Conservation (phyloP, 2,888 invertebrate genomes). For the Epinotia bilunana region DNA sequence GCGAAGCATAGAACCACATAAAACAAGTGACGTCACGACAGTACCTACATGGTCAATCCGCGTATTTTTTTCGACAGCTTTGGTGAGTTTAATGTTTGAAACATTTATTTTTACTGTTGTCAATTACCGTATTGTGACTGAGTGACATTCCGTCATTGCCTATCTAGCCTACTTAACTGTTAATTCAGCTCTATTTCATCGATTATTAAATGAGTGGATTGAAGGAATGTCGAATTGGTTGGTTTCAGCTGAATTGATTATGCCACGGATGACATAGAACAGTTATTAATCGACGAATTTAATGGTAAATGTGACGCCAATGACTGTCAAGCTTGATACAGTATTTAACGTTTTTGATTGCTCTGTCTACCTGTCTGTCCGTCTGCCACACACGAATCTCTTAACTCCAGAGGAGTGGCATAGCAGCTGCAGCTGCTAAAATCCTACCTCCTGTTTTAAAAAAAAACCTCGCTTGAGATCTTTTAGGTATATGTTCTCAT, state of each 20-base stretch:
- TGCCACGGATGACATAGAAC: constrained; percentile 2
- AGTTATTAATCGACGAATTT: constrained; percentile 21
- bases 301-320: background rate
- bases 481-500: background rate
- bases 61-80: no score
- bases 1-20: no score
- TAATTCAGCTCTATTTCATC: background rate
- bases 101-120: no score
- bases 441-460: no score
- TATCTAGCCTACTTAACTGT: constrained; percentile 3
- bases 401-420: background rate
- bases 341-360: background rate
- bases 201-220: constrained; percentile 6
- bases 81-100: no score
- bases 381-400: background rate
- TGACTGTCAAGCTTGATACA: background rate
- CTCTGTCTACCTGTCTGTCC: background rate
- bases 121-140: background rate
- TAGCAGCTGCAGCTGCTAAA: no score
- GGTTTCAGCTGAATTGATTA: constrained; percentile 20
- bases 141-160: background rate
- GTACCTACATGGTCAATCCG: no score
- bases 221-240: constrained; percentile 14
- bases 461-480: background rate
- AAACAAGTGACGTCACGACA: no score